Conservation (phyloP, 2,113 vertebrate species). For the Ibidorhyncha struthersii region DNA sequence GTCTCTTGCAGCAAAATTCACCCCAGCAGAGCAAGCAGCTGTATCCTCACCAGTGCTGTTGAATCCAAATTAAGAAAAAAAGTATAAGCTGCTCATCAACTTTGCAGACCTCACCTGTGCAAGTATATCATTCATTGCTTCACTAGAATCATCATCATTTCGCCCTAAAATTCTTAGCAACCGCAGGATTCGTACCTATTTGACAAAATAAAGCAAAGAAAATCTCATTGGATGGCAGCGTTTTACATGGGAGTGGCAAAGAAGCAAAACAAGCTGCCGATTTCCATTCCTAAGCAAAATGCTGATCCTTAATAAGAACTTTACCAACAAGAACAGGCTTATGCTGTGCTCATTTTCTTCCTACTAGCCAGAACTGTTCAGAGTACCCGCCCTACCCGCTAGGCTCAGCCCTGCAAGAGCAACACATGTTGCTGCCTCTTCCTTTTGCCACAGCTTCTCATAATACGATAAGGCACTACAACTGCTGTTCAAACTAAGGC, state of each 20-base stretch:
- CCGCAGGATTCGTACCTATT: conserved; percentile 96
- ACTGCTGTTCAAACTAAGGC: background rate
- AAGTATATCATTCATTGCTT: conserved; percentile 99
- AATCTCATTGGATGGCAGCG: background rate
- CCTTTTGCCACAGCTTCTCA: background rate
- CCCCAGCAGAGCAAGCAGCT: background rate
- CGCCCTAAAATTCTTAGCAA: conserved; percentile 96
- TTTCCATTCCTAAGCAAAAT: background rate
- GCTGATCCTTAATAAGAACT: background rate
- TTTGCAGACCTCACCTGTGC: conserved; percentile 86
- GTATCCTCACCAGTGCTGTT: background rate
- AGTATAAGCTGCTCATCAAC: background rate
- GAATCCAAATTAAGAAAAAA: background rate
- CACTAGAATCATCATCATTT: conserved; percentile 98
- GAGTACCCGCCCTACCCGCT: background rate
- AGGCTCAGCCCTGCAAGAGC: background rate
- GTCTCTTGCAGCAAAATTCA: background rate
- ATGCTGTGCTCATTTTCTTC: background rate
- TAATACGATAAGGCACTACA: background rate
- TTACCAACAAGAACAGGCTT: background rate
- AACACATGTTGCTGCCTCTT: background rate
- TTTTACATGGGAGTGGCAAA: background rate
- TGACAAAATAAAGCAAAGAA: conserved; percentile 43
- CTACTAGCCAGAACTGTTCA: background rate
- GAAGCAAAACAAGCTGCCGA: background rate